phyloP scores from a whole-genome alignment of 2,888 invertebrate species.

The Anoncus sp. region DNA sequence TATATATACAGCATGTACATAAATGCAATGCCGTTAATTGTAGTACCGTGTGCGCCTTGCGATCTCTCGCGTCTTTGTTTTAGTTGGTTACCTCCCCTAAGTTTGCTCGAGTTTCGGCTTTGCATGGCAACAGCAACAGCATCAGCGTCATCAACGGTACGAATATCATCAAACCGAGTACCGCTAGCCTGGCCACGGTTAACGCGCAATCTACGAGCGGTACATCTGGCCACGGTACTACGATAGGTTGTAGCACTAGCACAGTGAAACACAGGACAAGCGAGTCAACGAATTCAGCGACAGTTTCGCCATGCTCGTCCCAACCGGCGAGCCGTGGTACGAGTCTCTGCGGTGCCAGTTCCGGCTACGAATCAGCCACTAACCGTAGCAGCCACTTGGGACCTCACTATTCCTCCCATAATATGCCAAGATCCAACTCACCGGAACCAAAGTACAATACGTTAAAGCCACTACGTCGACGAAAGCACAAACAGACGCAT shows the following conservation, averaged over 20 bases:
- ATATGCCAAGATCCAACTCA: conserved; percentile 80
- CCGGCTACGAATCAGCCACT: conserved; percentile 83
- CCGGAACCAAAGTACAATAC: conserved; percentile 80
- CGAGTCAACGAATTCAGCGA: conserved; percentile 74
- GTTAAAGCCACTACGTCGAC: conserved; percentile 78
- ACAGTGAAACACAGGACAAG: conserved; percentile 35
- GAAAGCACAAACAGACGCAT: conserved; percentile 75
- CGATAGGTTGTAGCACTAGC: conserved; percentile 30
- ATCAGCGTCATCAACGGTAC: conserved; percentile 58
- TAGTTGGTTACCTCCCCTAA: conserved; percentile 80
- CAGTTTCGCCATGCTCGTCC: conserved; percentile 75
- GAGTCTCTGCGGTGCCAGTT: conserved; percentile 81
- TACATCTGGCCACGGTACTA: background rate
- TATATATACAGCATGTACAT: conserved; percentile 51
- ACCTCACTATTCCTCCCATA: conserved; percentile 80
- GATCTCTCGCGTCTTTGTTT: conserved; percentile 75
- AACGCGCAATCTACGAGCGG: too few species aligned
- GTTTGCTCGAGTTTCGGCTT: conserved; percentile 80
- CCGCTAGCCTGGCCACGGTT: conserved; percentile 15
- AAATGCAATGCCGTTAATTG: conserved; percentile 64
- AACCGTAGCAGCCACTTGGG: conserved; percentile 82
- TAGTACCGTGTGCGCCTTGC: conserved; percentile 66
- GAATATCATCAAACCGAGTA: conserved; percentile 30
- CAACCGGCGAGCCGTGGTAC: conserved; percentile 74
- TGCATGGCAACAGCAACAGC: conserved; percentile 78